phyloP scores from a whole-genome alignment of 2,888 invertebrate species.

The Selenia dentaria region DNA sequence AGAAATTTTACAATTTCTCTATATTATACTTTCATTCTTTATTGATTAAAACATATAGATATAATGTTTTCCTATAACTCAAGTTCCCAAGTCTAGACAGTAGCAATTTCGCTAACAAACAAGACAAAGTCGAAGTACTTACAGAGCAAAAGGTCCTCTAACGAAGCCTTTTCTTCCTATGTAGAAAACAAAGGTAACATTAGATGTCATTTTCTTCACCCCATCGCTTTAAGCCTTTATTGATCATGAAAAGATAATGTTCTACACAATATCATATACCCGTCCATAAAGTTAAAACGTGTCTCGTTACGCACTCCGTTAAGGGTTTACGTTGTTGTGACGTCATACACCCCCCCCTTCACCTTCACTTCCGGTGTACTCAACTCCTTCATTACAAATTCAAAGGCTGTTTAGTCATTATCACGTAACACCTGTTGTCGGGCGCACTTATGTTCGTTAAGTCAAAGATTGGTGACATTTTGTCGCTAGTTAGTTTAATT shows the following conservation, averaged over 20 bases:
- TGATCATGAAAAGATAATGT: slow-evolving; percentile 34
- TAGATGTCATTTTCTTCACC: slow-evolving; percentile 18
- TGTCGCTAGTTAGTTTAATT: slow-evolving; percentile 5
- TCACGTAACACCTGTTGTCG: slow-evolving; percentile 77
- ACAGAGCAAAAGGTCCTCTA: neutral
- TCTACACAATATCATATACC: slow-evolving; percentile 30
- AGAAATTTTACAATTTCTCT: slow-evolving; percentile 2
- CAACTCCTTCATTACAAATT: slow-evolving; percentile 73
- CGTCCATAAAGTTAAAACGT: slow-evolving; percentile 33
- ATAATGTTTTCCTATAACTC: slow-evolving; percentile 12
- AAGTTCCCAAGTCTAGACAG: slow-evolving; percentile 14
- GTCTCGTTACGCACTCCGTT: slow-evolving; percentile 35
- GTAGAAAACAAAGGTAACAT: slow-evolving; percentile 14
- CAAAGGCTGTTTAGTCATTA: slow-evolving; percentile 80
- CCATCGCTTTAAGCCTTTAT: slow-evolving; percentile 21
- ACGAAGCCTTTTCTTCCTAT: slow-evolving; percentile 7
- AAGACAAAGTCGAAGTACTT: slow-evolving; percentile 5
- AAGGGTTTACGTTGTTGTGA: slow-evolving; percentile 40
- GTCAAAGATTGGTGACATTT: slow-evolving; percentile 29
- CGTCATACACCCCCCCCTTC: slow-evolving; percentile 45
- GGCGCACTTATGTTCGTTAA: slow-evolving; percentile 45
- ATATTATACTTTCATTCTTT: neutral
- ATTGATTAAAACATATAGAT: slow-evolving; percentile 9
- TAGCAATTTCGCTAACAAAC: slow-evolving; percentile 11
- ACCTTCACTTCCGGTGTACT: slow-evolving; percentile 47